Percentiles rank a stretch among this genome's conserved stretches.
phyloP scores from a whole-genome alignment of 1,140 invertebrate genomes.

The Zaprionus nigranus region DNA sequence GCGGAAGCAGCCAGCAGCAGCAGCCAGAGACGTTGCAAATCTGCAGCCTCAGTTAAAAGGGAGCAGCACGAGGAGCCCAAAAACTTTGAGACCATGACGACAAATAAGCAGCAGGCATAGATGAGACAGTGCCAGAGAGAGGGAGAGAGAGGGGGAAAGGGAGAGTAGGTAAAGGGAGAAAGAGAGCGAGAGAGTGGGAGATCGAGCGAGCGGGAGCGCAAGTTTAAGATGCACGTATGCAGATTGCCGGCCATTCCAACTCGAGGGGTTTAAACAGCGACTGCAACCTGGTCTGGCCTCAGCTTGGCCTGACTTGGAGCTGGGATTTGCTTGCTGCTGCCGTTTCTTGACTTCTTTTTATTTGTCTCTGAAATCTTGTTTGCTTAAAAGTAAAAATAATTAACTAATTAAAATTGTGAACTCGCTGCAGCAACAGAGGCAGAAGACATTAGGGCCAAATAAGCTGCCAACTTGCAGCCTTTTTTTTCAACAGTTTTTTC shows the following conservation, averaged over 20 bases:
- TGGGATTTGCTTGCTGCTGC: slow-evolving; percentile 37
- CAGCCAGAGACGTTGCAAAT: slow-evolving; percentile 39
- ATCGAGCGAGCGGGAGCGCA: slow-evolving; percentile 21
- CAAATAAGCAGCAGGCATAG: slow-evolving; percentile 50
- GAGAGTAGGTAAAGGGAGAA: background rate
- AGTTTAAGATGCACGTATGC: slow-evolving; percentile 80
- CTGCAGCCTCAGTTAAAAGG: slow-evolving; percentile 45
- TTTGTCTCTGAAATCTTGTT: slow-evolving; percentile 83
- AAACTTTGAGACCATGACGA: slow-evolving; percentile 27
- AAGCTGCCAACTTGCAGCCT: slow-evolving; percentile 70
- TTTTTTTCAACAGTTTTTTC: slow-evolving; percentile 22
- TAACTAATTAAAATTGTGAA: slow-evolving; percentile 83
- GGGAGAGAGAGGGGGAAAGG: background rate
- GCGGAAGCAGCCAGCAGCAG: slow-evolving; percentile 38
- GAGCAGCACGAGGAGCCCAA: slow-evolving; percentile 37
- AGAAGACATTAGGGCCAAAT: slow-evolving; percentile 77
- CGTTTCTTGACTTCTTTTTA: slow-evolving; percentile 50
- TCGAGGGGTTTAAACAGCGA: slow-evolving; percentile 54
- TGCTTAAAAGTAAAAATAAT: slow-evolving; percentile 83
- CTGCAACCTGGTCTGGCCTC: slow-evolving; percentile 20
- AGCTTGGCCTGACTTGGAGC: slow-evolving; percentile 1
- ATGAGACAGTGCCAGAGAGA: slow-evolving; percentile 20
- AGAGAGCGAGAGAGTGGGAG: background rate
- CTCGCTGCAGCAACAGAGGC: slow-evolving; percentile 47
- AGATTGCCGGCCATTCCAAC: slow-evolving; percentile 73